phyloP scores from a whole-genome alignment of 2,888 invertebrate genomes.

The Hipparchia sbordonii region DNA sequence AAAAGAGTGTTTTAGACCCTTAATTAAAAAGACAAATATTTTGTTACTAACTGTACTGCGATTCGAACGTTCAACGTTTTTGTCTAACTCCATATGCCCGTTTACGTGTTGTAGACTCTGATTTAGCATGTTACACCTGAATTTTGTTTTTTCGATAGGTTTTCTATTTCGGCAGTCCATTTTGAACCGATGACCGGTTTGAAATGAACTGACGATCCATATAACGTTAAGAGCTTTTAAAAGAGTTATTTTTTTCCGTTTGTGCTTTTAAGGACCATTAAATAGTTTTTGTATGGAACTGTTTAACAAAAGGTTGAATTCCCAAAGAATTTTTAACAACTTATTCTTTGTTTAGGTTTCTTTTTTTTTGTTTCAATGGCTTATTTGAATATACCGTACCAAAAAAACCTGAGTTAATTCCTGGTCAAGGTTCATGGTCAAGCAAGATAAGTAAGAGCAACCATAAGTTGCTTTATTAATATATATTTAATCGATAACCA shows the following conservation, averaged over 20 bases:
- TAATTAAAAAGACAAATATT: background rate
- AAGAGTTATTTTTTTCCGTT: slow-evolving; percentile 37
- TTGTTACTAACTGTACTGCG: slow-evolving; percentile 25
- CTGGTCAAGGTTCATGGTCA: too few species aligned
- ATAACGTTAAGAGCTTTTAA: slow-evolving; percentile 36
- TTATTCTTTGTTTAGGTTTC: background rate
- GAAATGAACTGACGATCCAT: slow-evolving; percentile 37
- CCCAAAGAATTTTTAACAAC: background rate
- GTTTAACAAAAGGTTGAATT: background rate
- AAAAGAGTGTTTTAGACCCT: background rate
- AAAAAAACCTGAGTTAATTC: too few species aligned
- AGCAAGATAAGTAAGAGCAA: too few species aligned
- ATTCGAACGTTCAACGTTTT: slow-evolving; percentile 64
- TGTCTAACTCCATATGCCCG: slow-evolving; percentile 50
- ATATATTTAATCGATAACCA: too few species aligned
- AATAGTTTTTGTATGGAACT: slow-evolving; percentile 25
- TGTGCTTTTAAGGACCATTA: slow-evolving; percentile 29
- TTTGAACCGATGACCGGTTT: slow-evolving; percentile 31
- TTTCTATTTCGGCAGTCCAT: slow-evolving; percentile 35
- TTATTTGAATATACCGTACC: too few species aligned
- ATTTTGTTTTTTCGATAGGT: slow-evolving; percentile 49
- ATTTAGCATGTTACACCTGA: slow-evolving; percentile 64
- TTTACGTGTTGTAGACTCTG: slow-evolving; percentile 57
- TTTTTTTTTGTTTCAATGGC: too few species aligned
- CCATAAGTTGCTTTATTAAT: too few species aligned